Evolutionary conservation across 2,797 vertebrate species (phyloP).

Genomic region (Lepus oiostolus): DNA sequence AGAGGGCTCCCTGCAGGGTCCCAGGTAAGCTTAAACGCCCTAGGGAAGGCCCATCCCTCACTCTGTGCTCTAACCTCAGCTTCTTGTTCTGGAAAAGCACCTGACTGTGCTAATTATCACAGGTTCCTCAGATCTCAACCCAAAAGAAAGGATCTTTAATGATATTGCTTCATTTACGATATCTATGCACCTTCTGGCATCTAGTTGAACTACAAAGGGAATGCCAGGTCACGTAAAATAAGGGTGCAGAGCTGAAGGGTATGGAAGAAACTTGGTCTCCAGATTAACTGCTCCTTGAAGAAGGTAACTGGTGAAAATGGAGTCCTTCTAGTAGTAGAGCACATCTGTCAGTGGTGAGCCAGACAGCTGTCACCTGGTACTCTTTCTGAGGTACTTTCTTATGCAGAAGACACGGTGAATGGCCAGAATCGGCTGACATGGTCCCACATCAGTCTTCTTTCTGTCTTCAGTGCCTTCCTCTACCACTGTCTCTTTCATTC

Average conservation of each 20-base stretch:
- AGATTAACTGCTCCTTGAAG: neutral
- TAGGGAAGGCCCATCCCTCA: neutral
- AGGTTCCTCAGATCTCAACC: slow-evolving; percentile 5
- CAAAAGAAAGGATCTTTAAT: slow-evolving; percentile 14
- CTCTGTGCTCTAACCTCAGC: neutral
- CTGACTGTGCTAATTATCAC: neutral
- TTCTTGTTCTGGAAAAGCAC: slow-evolving; percentile 10
- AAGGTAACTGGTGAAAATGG: slow-evolving; percentile 42
- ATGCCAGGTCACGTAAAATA: neutral
- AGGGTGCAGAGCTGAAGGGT: neutral
- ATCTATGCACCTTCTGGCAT: neutral
- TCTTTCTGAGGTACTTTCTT: slow-evolving; percentile 16
- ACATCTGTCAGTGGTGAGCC: neutral
- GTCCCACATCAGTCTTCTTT: neutral
- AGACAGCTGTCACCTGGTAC: neutral
- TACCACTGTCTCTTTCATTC: neutral
- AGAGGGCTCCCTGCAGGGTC: neutral
- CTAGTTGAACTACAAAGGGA: neutral
- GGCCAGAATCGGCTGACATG: neutral
- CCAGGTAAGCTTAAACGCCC: neutral
- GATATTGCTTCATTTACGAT: neutral
- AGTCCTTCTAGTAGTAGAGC: slow-evolving; percentile 6
- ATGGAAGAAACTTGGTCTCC: slow-evolving; percentile 17
- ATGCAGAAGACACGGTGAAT: neutral
- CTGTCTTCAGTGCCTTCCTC: slow-evolving; percentile 44